Percentiles rank a stretch among this genome's conserved stretches.
Conservation (phyloP, 2,113 vertebrate species). For the Leptobrachium ailaonicum region DNA sequence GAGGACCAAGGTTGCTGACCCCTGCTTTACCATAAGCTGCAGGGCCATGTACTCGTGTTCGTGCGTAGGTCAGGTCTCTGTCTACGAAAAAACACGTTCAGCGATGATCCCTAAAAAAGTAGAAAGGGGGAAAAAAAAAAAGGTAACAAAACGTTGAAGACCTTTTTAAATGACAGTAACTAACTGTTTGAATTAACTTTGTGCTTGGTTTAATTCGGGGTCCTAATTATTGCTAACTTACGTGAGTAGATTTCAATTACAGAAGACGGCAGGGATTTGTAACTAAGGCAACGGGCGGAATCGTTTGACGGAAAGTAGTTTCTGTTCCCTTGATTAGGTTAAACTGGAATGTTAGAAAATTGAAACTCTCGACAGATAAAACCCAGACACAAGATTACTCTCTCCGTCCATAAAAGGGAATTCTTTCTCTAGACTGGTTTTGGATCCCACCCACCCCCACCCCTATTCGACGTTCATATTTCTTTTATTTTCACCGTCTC, state of each 20-base stretch:
- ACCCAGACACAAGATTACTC: slow-evolving; percentile 51
- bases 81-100: too few relatives aligned
- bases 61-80: too few relatives aligned
- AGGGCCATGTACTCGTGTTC: too few relatives aligned
- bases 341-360: slow-evolving; percentile 68
- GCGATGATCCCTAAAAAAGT: too few relatives aligned
- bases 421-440: background rate
- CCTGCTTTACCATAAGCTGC: too few relatives aligned
- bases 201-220: slow-evolving; percentile 76
- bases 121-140: too few relatives aligned
- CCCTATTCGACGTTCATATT: too few relatives aligned
- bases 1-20: too few relatives aligned
- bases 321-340: slow-evolving; percentile 73
- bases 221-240: slow-evolving; percentile 79
- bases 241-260: slow-evolving; percentile 78
- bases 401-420: background rate
- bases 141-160: slow-evolving; percentile 58
- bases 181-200: slow-evolving; percentile 77
- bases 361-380: slow-evolving; percentile 63
- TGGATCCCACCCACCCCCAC: too few relatives aligned
- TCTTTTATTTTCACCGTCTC: too few relatives aligned
- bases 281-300: slow-evolving; percentile 77
- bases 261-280: slow-evolving; percentile 76
- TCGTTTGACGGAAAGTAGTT: slow-evolving; percentile 76
- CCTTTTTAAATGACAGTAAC: slow-evolving; percentile 71